Evolutionary conservation across 2,797 vertebrate genomes (phyloP).

Genomic region (Gymnothorax javanicus): DNA sequence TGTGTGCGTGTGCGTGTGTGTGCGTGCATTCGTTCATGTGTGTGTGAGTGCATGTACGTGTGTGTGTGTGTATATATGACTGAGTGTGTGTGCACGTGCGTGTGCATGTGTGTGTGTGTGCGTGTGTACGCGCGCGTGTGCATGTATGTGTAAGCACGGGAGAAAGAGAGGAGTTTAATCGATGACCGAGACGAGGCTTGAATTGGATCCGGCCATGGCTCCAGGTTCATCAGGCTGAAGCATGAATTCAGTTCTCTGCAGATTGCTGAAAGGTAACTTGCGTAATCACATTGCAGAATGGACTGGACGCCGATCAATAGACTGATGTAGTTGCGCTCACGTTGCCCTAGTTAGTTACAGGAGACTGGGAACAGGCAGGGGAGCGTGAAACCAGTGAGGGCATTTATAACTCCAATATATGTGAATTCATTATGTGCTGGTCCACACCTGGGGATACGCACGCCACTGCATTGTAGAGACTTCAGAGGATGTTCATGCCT

Average conservation of each 20-base stretch:
- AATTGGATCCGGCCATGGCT: not conserved
- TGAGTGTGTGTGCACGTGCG: too few species aligned
- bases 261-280: slow-evolving; percentile 10
- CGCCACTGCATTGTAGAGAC: too few species aligned
- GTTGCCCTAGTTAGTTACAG: not conserved
- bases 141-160: not conserved
- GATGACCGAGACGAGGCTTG: not conserved
- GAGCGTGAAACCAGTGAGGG: slow-evolving; percentile 4
- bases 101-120: too few species aligned
- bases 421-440: too few species aligned
- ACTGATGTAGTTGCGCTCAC: not conserved
- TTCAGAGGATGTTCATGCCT: too few species aligned
- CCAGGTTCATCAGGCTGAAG: not conserved
- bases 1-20: not conserved
- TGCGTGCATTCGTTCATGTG: too few species aligned
- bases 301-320: slow-evolving; percentile 7
- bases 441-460: too few species aligned
- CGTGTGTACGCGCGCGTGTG: too few species aligned
- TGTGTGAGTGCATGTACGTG: too few species aligned
- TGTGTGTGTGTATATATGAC: too few species aligned
- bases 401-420: not conserved
- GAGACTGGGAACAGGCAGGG: not conserved
- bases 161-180: not conserved
- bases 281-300: slow-evolving; percentile 9
- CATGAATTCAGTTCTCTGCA: not conserved